A percentile compares a stretch with the other conserved stretches of the same genome.
These are phyloP conservation scores for Stomatorhinus walkeri DNA, from an alignment of 2,797 vertebrate species.

Conservation along the genomic window DNA sequence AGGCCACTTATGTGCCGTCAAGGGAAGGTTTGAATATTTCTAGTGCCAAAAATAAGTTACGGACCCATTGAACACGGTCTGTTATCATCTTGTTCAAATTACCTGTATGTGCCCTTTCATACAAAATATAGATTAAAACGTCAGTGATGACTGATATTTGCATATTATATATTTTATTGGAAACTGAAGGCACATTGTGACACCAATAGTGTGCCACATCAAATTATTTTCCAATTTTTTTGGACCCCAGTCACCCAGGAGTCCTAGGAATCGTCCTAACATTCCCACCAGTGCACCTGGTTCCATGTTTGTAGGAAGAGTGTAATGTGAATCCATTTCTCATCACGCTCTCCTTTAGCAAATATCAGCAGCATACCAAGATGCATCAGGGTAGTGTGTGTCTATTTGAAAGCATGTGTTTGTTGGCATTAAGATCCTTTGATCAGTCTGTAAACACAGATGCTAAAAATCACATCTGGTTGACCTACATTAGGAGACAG, in stretches of 20 bases:
- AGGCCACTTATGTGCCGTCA: not conserved
- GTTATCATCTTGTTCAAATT: not conserved
- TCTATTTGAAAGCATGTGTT: not conserved
- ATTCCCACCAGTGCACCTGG: not conserved
- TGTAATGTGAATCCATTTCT: not conserved
- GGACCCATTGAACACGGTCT: not conserved
- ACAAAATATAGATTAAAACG: not conserved
- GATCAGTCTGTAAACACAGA: not conserved
- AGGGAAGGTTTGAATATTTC: not conserved
- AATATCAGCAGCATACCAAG: not conserved
- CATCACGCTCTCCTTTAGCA: not conserved
- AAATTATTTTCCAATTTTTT: not conserved
- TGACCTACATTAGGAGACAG: not conserved
- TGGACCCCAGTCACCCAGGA: not conserved
- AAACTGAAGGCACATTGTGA: not conserved
- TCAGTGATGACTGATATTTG: not conserved
- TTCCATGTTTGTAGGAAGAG: not conserved
- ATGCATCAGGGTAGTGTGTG: not conserved
- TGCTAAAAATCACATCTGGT: not conserved
- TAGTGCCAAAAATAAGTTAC: not conserved
- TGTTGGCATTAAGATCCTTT: not conserved
- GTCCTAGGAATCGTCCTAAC: not conserved
- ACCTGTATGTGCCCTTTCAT: not conserved
- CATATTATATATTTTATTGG: not conserved
- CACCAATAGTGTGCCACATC: not conserved